Percentiles rank a stretch among this genome's conserved stretches.
phyloP scores from a whole-genome alignment of 2,113 vertebrate species.

The Grallaria varia region DNA sequence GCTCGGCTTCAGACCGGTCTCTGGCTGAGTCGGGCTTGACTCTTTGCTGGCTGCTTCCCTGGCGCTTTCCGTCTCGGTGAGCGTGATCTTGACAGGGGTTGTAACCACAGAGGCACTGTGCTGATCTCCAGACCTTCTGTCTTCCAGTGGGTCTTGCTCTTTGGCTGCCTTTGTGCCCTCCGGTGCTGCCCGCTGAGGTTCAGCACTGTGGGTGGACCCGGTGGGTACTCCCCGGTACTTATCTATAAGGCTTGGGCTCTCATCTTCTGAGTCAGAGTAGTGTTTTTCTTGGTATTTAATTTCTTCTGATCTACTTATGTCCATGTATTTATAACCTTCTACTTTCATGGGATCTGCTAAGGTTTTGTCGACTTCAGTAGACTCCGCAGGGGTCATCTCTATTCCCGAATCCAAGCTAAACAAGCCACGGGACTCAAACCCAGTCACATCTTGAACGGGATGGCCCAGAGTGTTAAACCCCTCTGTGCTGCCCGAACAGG shows the following conservation, averaged over 20 bases:
- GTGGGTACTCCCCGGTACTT: slow-evolving; percentile 36
- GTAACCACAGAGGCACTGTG: slow-evolving; percentile 49
- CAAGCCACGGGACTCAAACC: slow-evolving; percentile 76
- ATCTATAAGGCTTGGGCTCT: slow-evolving; percentile 55
- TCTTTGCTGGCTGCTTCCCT: slow-evolving; percentile 47
- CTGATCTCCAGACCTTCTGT: slow-evolving; percentile 79
- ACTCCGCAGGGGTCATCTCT: slow-evolving; percentile 87
- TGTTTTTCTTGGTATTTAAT: slow-evolving; percentile 57
- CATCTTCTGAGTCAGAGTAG: slow-evolving; percentile 65
- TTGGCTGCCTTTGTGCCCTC: slow-evolving; percentile 46
- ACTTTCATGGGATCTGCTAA: slow-evolving; percentile 83
- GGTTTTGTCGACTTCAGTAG: slow-evolving; percentile 80
- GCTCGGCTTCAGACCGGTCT: slow-evolving; percentile 83
- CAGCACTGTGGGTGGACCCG: slow-evolving; percentile 60
- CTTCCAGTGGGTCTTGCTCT: slow-evolving; percentile 65
- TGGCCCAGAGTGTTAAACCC: slow-evolving; percentile 49
- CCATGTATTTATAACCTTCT: slow-evolving; percentile 94
- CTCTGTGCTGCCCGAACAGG: slow-evolving; percentile 65
- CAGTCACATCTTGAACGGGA: slow-evolving; percentile 75
- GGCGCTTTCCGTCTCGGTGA: slow-evolving; percentile 78
- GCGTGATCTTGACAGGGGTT: slow-evolving; percentile 85
- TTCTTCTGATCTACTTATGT: slow-evolving; percentile 87
- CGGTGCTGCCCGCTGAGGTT: not conserved
- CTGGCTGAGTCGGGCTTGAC: slow-evolving; percentile 55
- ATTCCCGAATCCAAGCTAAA: slow-evolving; percentile 87